phyloP scores from a whole-genome alignment of 2,888 invertebrate species.

The Stenodema calcarata region DNA sequence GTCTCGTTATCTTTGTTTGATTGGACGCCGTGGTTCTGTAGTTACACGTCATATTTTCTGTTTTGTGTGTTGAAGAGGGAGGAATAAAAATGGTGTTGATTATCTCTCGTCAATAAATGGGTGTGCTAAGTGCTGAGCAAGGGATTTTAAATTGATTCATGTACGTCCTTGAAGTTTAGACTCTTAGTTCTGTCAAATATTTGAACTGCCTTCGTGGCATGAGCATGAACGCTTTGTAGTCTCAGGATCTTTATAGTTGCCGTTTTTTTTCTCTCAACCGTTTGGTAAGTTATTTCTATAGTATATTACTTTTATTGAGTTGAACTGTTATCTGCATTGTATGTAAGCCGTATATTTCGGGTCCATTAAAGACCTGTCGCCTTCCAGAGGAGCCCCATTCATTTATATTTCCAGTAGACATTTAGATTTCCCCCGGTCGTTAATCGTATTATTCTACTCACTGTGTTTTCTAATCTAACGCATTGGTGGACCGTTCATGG shows the following conservation, averaged over 20 bases:
- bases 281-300: not conserved
- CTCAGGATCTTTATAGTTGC: not conserved
- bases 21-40: not conserved
- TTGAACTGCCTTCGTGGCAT: conserved; percentile 14
- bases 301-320: no score
- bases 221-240: not conserved
- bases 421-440: no score
- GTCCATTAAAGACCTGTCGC: no score
- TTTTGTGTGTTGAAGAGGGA: not conserved
- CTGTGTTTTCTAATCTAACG: no score
- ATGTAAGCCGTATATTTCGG: no score
- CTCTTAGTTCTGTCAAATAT: not conserved
- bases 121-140: conserved; percentile 1
- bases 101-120: not conserved
- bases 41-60: not conserved
- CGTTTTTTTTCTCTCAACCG: not conserved
- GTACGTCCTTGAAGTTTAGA: not conserved
- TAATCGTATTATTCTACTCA: no score
- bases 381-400: no score
- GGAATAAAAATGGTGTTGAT: no score
- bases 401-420: no score
- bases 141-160: not conserved
- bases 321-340: no score
- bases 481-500: no score
- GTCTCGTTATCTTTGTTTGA: not conserved